Conservation (phyloP, 2,113 vertebrate genomes). For the Oxygymnocypris stewartii region DNA sequence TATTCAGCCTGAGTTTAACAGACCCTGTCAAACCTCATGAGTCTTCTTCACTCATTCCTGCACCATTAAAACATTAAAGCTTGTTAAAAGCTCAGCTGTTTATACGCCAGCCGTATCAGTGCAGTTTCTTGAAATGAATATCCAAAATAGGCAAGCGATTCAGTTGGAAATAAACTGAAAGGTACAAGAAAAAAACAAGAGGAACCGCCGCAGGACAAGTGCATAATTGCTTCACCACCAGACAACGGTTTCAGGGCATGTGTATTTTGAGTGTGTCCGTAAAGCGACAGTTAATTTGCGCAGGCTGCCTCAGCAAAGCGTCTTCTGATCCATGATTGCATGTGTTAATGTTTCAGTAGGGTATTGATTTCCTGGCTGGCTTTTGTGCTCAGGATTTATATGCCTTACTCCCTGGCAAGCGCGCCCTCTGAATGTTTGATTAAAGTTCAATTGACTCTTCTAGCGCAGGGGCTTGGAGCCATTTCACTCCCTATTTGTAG, state of each 20-base stretch:
- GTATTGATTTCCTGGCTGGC: constrained; percentile 89
- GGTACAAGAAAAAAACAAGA: constrained; percentile 29
- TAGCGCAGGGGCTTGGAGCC: constrained; percentile 77
- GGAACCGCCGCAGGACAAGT: constrained; percentile 51
- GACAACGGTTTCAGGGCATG: constrained; percentile 59
- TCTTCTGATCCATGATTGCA: constrained; percentile 87
- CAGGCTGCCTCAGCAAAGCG: constrained; percentile 80
- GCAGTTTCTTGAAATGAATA: constrained; percentile 27
- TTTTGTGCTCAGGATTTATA: constrained; percentile 87
- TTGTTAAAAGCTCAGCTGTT: constrained; percentile 64
- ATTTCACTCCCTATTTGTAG: constrained; percentile 81
- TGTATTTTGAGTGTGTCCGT: constrained; percentile 75
- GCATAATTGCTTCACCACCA: constrained; percentile 64
- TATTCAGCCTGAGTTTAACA: constrained; percentile 68
- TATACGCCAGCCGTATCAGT: not conserved
- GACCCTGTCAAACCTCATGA: constrained; percentile 60
- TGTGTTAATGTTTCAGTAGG: constrained; percentile 90
- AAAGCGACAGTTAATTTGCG: constrained; percentile 80
- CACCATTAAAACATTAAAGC: constrained; percentile 69
- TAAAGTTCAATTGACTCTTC: constrained; percentile 89
- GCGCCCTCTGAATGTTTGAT: constrained; percentile 89
- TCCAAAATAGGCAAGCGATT: not conserved
- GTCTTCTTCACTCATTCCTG: constrained; percentile 54
- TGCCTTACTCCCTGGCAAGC: constrained; percentile 71
- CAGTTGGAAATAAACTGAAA: not conserved